These are phyloP conservation scores for Aculops lycopersici DNA, from an alignment of 1,140 invertebrate genomes.

Conservation along the genomic window DNA sequence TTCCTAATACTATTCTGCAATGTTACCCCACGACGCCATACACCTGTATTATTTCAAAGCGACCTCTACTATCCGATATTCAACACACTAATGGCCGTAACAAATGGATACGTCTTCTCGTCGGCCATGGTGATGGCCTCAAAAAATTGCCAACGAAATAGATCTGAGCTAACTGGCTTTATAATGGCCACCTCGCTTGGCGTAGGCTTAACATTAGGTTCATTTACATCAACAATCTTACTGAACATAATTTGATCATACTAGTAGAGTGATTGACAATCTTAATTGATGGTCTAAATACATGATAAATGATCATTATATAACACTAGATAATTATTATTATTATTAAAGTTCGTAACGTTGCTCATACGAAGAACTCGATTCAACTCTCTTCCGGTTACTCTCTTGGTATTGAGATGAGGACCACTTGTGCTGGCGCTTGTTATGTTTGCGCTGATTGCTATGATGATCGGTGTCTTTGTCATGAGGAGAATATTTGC, in stretches of 20 bases:
- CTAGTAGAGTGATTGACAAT: too few relatives aligned
- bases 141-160: not conserved
- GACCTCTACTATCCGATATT: slow-evolving; percentile 53
- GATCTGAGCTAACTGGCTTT: not conserved
- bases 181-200: not conserved
- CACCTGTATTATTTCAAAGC: slow-evolving; percentile 39
- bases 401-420: too few relatives aligned
- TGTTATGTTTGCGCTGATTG: too few relatives aligned
- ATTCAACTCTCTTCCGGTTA: too few relatives aligned
- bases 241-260: not conserved
- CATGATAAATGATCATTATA: too few relatives aligned
- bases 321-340: too few relatives aligned
- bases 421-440: too few relatives aligned
- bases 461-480: too few relatives aligned
- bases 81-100: slow-evolving; percentile 39
- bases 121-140: slow-evolving; percentile 31
- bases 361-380: too few relatives aligned
- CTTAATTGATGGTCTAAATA: too few relatives aligned
- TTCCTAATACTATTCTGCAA: slow-evolving; percentile 61
- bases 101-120: slow-evolving; percentile 65
- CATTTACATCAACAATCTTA: not conserved
- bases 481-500: too few relatives aligned
- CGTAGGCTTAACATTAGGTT: not conserved
- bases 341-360: too few relatives aligned
- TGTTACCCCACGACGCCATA: slow-evolving; percentile 34